Evolutionary conservation across 1,140 invertebrate species (phyloP).

Genomic region (Drosophila ironensis): DNA sequence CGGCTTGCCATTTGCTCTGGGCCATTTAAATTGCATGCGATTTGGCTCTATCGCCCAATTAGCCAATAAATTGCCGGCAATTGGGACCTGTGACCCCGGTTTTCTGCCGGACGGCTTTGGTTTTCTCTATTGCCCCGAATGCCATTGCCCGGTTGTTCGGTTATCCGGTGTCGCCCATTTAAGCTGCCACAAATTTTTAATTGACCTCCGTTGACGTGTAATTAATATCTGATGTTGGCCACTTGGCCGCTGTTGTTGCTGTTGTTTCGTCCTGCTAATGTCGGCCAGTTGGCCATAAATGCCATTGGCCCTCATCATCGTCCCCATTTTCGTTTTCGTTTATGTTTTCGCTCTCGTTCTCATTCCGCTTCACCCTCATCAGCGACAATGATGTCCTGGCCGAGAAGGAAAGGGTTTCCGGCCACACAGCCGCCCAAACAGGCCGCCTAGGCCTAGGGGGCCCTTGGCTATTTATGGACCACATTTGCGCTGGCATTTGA

Average conservation of each 20-base stretch:
- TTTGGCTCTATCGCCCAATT: constrained; percentile 4
- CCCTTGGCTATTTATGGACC: constrained; percentile 27
- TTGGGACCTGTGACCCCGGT: background rate
- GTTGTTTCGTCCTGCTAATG: background rate
- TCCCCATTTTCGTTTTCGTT: too few relatives aligned
- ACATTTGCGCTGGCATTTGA: constrained; percentile 5
- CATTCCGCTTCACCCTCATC: background rate
- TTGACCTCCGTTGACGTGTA: constrained; percentile 48
- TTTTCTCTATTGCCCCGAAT: background rate
- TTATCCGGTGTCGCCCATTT: constrained; percentile 42
- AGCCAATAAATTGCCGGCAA: constrained; percentile 17
- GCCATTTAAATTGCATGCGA: background rate
- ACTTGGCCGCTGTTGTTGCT: background rate
- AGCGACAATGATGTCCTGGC: background rate
- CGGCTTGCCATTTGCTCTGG: too few relatives aligned
- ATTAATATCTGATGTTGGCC: constrained; percentile 41
- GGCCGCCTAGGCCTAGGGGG: too few relatives aligned
- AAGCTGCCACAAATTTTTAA: constrained; percentile 47
- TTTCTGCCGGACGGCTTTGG: background rate
- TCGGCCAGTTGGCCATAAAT: constrained; percentile 15
- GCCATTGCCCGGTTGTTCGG: constrained; percentile 2
- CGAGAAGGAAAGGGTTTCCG: background rate
- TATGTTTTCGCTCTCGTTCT: too few relatives aligned
- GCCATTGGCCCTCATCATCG: constrained; percentile 17
- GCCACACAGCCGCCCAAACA: too few relatives aligned